phyloP scores from a whole-genome alignment of 2,797 vertebrate species.

The Neosalanx taihuensis region DNA sequence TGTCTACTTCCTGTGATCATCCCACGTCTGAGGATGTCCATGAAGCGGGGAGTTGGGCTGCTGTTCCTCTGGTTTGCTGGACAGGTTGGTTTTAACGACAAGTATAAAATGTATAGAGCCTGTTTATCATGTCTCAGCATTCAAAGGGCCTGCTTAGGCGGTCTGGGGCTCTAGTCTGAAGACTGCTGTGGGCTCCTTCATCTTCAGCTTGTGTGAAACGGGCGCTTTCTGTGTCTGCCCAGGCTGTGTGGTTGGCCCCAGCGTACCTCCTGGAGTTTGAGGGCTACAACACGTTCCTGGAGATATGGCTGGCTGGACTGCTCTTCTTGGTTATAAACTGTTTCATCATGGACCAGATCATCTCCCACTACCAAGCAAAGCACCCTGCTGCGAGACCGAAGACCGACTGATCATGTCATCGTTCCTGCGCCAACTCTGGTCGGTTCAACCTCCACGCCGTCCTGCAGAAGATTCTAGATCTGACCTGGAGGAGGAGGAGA shows the following conservation, averaged over 20 bases:
- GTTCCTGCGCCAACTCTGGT: background rate
- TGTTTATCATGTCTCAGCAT: too few relatives aligned
- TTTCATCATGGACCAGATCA: slow-evolving; percentile 80
- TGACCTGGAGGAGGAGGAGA: background rate
- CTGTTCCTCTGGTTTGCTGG: slow-evolving; percentile 85
- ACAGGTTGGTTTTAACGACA: slow-evolving; percentile 65
- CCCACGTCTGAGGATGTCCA: slow-evolving; percentile 77
- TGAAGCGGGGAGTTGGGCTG: slow-evolving; percentile 64
- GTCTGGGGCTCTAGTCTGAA: too few relatives aligned
- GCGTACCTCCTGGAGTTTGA: slow-evolving; percentile 92
- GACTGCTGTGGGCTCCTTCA: too few relatives aligned
- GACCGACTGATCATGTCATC: slow-evolving; percentile 34
- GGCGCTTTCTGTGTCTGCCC: background rate
- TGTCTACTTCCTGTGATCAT: slow-evolving; percentile 87
- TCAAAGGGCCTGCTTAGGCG: too few relatives aligned
- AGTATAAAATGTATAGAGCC: too few relatives aligned
- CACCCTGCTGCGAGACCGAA: slow-evolving; percentile 42
- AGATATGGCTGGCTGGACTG: slow-evolving; percentile 86
- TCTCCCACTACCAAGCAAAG: slow-evolving; percentile 78
- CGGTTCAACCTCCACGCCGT: background rate
- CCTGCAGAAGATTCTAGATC: background rate
- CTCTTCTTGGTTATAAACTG: slow-evolving; percentile 87
- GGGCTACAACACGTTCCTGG: slow-evolving; percentile 83
- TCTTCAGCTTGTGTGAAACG: background rate
- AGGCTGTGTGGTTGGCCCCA: slow-evolving; percentile 86